Percentiles rank a stretch among this genome's conserved stretches.
These are phyloP conservation scores for Euphydryas editha DNA, from an alignment of 2,888 invertebrate species.

Conservation along the genomic window DNA sequence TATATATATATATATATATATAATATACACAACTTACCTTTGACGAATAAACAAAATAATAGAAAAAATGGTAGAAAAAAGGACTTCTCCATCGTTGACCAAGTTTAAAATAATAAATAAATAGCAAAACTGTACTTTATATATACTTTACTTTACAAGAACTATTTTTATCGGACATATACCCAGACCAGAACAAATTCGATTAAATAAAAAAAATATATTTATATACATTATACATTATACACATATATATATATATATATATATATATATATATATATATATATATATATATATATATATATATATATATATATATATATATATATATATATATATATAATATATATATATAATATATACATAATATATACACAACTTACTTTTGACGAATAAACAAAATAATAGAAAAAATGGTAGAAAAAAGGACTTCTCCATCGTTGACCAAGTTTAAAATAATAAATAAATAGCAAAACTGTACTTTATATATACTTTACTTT, in stretches of 20 bases:
- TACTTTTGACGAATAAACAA: slow-evolving; percentile 18
- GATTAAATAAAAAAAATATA: too few relatives aligned
- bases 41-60: slow-evolving; percentile 16
- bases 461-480: slow-evolving; percentile 18
- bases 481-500: slow-evolving; percentile 17
- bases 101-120: slow-evolving; percentile 12
- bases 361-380: too few relatives aligned
- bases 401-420: slow-evolving; percentile 23
- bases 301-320: too few relatives aligned
- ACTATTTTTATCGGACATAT: slow-evolving; percentile 20
- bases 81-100: slow-evolving; percentile 25
- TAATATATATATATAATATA: too few relatives aligned
- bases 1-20: too few relatives aligned
- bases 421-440: slow-evolving; percentile 26
- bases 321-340: too few relatives aligned
- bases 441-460: slow-evolving; percentile 11
- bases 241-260: too few relatives aligned
- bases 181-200: too few relatives aligned
- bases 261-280: too few relatives aligned
- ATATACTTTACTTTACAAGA: slow-evolving; percentile 19
- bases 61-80: slow-evolving; percentile 20
- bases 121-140: slow-evolving; percentile 22
- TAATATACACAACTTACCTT: slow-evolving; percentile 19
- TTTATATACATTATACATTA: too few relatives aligned
- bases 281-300: neutral